Evolutionary conservation across 1,140 invertebrate genomes (phyloP), one percentile per base, ranked within the genome.

Genomic region (Scaptomyza graminum): DNA sequence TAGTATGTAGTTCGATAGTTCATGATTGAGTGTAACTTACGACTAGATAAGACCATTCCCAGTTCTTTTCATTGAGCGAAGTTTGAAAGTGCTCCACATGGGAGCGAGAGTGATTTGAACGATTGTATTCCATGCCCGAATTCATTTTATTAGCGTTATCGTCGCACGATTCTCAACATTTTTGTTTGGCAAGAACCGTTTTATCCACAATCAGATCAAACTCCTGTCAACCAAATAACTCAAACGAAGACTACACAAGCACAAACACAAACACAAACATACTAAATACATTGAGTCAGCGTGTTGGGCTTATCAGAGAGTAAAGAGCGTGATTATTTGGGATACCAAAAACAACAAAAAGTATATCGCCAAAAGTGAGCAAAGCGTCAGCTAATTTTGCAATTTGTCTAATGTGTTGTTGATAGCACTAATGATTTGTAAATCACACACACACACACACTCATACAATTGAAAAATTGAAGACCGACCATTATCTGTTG

Each of bases 1-100:
- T 31, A 31, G 6, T 5, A 5, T 25, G 5, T 7, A 28, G 15
- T 0, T 31, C 11, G 22, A 31, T 63, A 9, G 18, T 5, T 16
- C 5, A 18, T n/a, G n/a, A n/a, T 12, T n/a, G 13, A 12, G 6
- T 64, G 7, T 11, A 2, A 87, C 90, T 79, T 79, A 94, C 94
- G 92, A 93, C 93, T 31, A 94, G 92, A 90, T 93, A 94, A 11
- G 93, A 93, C 93, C 93, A 93, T 74, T 94, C 94, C 93, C 93
- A 94, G 79, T 94, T 93, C 76, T 87, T 90, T 64, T 92, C 85
- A 37, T 90, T 88, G 25, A 80, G 57, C 47, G 65, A n/a, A 9
- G 68, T 68, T 11, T 79, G 79, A 6, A 71, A 51, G 25, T 88
- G 76, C 2, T 83, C 76, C 6, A 67, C 43, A 47, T 66, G 61